These are phyloP conservation scores for Nipponacmea schrenckii DNA, from an alignment of 2,888 invertebrate genomes.

Conservation along the genomic window DNA sequence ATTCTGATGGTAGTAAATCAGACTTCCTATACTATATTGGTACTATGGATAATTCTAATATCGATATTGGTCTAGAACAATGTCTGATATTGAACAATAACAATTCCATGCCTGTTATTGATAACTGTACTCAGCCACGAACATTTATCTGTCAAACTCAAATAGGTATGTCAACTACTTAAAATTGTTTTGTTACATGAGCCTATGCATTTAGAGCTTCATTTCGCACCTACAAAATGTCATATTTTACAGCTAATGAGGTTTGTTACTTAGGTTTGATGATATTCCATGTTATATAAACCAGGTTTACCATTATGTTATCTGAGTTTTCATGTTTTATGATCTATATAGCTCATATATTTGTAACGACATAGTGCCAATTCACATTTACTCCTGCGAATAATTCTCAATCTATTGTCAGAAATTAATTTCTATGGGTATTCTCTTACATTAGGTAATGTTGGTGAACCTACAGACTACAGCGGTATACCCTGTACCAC, in stretches of 20 bases:
- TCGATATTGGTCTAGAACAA: neutral
- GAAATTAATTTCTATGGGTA: neutral
- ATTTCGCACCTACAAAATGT: too few species aligned
- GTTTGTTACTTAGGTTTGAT: too few species aligned
- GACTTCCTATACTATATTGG: neutral
- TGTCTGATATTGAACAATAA: neutral
- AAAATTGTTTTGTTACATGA: too few species aligned
- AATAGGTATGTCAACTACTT: neutral
- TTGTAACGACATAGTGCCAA: too few species aligned
- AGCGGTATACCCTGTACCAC: slow-evolving; percentile 1
- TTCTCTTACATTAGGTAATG: neutral
- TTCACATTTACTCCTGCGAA: too few species aligned
- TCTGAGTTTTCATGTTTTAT: too few species aligned
- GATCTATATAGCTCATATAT: too few species aligned
- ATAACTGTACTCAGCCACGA: neutral
- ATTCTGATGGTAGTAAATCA: neutral
- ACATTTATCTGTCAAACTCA: neutral
- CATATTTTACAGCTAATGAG: too few species aligned
- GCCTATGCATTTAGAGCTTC: too few species aligned
- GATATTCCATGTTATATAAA: too few species aligned
- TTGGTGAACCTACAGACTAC: neutral
- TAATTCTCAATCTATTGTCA: too few species aligned
- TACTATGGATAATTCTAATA: neutral
- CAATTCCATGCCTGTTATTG: neutral
- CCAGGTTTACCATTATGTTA: too few species aligned